These are phyloP conservation scores for Drosophila kanapiae DNA, from an alignment of 1,140 invertebrate species.

Conservation along the genomic window DNA sequence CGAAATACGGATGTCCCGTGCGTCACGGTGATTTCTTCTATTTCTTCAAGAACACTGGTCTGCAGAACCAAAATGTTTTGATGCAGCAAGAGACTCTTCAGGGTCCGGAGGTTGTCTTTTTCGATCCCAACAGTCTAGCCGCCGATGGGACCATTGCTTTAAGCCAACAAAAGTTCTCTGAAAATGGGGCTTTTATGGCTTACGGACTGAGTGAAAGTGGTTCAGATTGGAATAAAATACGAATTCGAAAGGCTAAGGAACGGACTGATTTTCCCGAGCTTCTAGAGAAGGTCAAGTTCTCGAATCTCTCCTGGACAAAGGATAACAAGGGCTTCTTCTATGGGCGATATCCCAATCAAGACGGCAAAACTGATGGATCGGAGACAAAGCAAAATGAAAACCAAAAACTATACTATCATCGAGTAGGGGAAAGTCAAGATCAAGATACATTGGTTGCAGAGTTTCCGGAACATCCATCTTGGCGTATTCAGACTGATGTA, in stretches of 20 bases:
- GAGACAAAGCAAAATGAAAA: slow-evolving; percentile 94
- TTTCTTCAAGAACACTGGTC: slow-evolving; percentile 96
- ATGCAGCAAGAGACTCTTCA: slow-evolving; percentile 95
- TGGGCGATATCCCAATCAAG: slow-evolving; percentile 91
- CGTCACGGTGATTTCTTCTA: slow-evolving; percentile 95
- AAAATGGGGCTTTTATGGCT: slow-evolving; percentile 95
- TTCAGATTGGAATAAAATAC: slow-evolving; percentile 97
- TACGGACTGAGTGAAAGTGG: slow-evolving; percentile 96
- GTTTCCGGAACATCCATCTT: slow-evolving; percentile 96
- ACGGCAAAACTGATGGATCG: slow-evolving; percentile 94
- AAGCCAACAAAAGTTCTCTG: slow-evolving; percentile 92
- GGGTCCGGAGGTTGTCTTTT: slow-evolving; percentile 93
- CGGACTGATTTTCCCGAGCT: slow-evolving; percentile 95
- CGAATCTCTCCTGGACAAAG: slow-evolving; percentile 96
- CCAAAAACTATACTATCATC: slow-evolving; percentile 98
- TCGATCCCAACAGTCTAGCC: slow-evolving; percentile 97
- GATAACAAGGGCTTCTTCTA: slow-evolving; percentile 98
- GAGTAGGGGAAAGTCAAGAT: slow-evolving; percentile 93
- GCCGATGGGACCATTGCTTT: slow-evolving; percentile 97
- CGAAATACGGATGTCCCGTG: slow-evolving; percentile 95
- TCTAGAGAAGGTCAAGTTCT: slow-evolving; percentile 96
- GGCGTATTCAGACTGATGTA: slow-evolving; percentile 92
- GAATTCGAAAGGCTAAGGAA: slow-evolving; percentile 92
- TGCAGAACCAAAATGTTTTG: slow-evolving; percentile 98
- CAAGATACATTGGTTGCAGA: slow-evolving; percentile 96